Evolutionary conservation across 2,888 invertebrate genomes (phyloP).

Genomic region (Nemotelus pantherinus): DNA sequence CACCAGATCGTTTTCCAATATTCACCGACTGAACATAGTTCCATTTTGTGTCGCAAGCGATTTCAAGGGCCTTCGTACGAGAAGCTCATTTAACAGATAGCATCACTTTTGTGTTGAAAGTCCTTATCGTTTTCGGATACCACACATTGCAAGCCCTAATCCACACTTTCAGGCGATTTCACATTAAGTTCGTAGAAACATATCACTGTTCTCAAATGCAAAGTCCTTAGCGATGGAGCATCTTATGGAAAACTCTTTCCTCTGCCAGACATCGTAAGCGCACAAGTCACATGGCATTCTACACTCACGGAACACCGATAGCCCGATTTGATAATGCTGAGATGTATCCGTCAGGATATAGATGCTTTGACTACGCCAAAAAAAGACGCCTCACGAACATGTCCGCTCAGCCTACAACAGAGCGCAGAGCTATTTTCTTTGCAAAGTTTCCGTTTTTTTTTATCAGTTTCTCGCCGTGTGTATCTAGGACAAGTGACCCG

Average conservation of each 20-base stretch:
- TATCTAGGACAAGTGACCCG: constrained; percentile 13
- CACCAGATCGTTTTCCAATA: neutral
- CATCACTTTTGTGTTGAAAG: constrained; percentile 31
- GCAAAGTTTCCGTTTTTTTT: constrained; percentile 7
- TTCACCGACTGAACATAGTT: constrained; percentile 2
- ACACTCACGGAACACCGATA: constrained; percentile 36
- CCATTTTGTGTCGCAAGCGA: neutral
- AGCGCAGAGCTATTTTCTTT: neutral
- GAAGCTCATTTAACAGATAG: constrained; percentile 31
- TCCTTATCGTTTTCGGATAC: constrained; percentile 24
- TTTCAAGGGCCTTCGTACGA: constrained; percentile 26
- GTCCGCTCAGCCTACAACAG: neutral
- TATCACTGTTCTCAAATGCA: neutral
- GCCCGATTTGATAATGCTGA: constrained; percentile 38
- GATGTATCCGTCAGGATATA: constrained; percentile 8
- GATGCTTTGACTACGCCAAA: constrained; percentile 12
- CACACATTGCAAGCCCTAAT: constrained; percentile 4
- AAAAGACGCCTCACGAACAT: neutral
- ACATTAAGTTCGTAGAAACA: constrained; percentile 9
- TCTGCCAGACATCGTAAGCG: neutral
- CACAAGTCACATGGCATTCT: constrained; percentile 10
- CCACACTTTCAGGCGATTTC: neutral
- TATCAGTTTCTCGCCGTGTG: neutral
- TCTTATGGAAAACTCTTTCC: constrained; percentile 4
- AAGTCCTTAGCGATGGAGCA: neutral